These are phyloP conservation scores for Drosophila neoperkinsi DNA, from an alignment of 2,888 invertebrate genomes.

Conservation along the genomic window DNA sequence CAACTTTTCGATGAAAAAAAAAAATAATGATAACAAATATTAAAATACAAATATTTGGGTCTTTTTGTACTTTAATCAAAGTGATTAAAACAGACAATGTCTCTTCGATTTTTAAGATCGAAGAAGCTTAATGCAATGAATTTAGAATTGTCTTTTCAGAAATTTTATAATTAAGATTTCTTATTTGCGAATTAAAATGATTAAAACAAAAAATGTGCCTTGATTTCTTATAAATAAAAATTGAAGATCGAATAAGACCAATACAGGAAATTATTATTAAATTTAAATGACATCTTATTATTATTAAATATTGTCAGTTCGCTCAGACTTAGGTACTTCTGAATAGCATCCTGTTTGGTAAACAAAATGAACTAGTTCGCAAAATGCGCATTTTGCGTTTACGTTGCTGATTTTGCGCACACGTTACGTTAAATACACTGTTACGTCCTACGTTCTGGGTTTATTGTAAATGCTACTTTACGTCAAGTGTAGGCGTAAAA, in stretches of 20 bases:
- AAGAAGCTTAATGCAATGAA: neutral
- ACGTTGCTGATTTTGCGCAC: conserved; percentile 29
- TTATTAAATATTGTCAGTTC: neutral
- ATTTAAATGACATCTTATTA: neutral
- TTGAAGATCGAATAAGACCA: too few species aligned
- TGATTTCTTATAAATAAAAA: too few species aligned
- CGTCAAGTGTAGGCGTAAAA: conserved; percentile 55
- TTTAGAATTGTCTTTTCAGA: neutral
- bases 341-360: conserved; percentile 4
- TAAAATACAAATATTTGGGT: neutral
- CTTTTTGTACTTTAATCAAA: neutral
- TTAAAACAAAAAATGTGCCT: too few species aligned
- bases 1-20: neutral
- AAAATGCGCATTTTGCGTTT: conserved; percentile 20
- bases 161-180: neutral
- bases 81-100: neutral
- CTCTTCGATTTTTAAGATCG: neutral
- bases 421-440: conserved; percentile 18
- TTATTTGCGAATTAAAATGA: neutral
- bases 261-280: neutral
- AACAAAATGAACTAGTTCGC: neutral
- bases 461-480: conserved; percentile 43
- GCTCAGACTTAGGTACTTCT: neutral
- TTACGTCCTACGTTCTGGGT: conserved; percentile 27
- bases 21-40: neutral